Evolutionary conservation across 1,140 invertebrate genomes (phyloP), one percentile per base, ranked within the genome.

Genomic region (Pectinophora gossypiella): DNA sequence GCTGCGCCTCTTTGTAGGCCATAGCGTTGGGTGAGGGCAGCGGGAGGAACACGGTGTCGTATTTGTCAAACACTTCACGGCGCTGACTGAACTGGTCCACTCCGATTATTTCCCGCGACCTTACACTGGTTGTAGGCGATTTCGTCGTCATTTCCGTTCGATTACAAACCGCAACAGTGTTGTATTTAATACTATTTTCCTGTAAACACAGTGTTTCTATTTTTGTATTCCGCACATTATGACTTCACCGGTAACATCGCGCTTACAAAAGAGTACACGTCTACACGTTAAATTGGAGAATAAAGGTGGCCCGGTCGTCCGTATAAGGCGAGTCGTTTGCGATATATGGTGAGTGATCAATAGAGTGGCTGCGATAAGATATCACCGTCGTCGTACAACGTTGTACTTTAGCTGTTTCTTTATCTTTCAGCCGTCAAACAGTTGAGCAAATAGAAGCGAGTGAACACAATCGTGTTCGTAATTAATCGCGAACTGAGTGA

Each of bases 171-270:
- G 73, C 83, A 86, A 75, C 78, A 84, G 78, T 80, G 65, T 72
- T 79, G 73, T 82, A 82, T 78, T 83, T 82, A 72, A 77, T 76
- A 76, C 79, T 78, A 82, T 86, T 86, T 86, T 85, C 83, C 81
- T 86, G 73, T 68, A 80, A 81, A 80, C 81, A 76, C 72, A 72
- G 72, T 76, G 59, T 68, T 75, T 84, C 80, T 84, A 84, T 86
- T 84, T 83, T 71, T 59, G 74, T 72, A 72, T 76, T 60, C 61
- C 74, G 69, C 80, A 83, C 80, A 82, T 84, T 76, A 85, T 85
- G 78, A 86, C 74, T 81, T 86, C 83, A 86, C 77, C 77, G 72
- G 79, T 79, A 79, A 75, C 78, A 82, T 81, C 71, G 78, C 69
- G 73, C 60, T 64, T 71, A 78, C 76, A 76, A 68, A 69, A 72